Percentiles rank a stretch among this genome's conserved stretches.
These are phyloP conservation scores for Aradophagus sp. DNA, from an alignment of 1,140 invertebrate species.

Conservation along the genomic window DNA sequence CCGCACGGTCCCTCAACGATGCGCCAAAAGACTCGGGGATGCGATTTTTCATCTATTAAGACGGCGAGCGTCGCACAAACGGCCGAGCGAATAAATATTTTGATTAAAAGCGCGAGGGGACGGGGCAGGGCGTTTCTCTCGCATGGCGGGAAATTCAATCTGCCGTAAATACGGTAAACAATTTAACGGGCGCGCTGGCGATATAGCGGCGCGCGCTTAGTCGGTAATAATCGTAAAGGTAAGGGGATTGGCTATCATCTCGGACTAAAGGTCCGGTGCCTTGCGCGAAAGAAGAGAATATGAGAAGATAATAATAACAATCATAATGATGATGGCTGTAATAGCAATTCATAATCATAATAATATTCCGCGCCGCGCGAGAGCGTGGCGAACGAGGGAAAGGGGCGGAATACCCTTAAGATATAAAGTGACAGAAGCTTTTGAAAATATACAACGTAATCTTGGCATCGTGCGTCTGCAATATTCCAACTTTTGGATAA, in stretches of 20 bases:
- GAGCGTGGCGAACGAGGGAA: constrained; percentile 14
- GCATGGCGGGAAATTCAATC: constrained; percentile 56
- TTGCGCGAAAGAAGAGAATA: constrained; percentile 32
- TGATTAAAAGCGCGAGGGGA: constrained; percentile 4
- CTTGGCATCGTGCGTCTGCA: constrained; percentile 18
- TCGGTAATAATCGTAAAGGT: constrained; percentile 62
- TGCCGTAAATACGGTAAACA: constrained; percentile 62
- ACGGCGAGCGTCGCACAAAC: no score
- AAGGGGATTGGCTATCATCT: constrained; percentile 61
- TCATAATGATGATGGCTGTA: constrained; percentile 37
- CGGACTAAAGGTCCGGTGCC: constrained; percentile 32
- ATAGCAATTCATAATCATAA: constrained; percentile 52
- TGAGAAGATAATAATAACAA: constrained; percentile 40
- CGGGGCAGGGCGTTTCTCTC: constrained; percentile 1
- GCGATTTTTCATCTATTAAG: no score
- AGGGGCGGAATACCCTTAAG: constrained; percentile 24
- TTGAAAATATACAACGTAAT: constrained; percentile 46
- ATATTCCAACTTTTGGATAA: constrained; percentile 26
- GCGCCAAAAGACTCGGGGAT: no score
- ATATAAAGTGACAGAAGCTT: constrained; percentile 50
- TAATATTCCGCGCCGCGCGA: constrained; percentile 10
- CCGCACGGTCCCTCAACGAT: no score
- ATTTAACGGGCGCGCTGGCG: constrained; percentile 55
- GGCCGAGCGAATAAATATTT: constrained; percentile 22
- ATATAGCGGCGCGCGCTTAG: constrained; percentile 41